Evolutionary conservation across 2,797 vertebrate species (phyloP).

Genomic region (Aselliscus stoliczkanus): DNA sequence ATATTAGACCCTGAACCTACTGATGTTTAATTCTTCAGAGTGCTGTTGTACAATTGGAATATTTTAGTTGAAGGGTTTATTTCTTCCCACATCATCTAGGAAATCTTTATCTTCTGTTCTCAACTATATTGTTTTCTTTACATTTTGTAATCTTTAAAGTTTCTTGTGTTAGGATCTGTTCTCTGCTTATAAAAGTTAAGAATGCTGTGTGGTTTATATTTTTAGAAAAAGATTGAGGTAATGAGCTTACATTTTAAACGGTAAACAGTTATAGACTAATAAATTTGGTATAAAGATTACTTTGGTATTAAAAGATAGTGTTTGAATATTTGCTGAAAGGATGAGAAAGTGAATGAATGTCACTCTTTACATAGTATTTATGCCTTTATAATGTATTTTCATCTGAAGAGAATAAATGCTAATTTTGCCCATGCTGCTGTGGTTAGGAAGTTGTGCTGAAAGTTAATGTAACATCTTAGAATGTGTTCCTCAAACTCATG

Average conservation of each 20-base stretch:
- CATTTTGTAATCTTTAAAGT: neutral
- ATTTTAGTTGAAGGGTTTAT: constrained; percentile 17
- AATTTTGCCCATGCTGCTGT: neutral
- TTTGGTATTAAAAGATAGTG: constrained; percentile 1
- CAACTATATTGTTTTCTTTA: neutral
- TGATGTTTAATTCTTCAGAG: neutral
- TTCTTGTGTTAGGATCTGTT: neutral
- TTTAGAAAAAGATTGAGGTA: neutral
- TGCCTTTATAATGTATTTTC: neutral
- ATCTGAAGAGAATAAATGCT: neutral
- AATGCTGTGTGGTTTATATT: neutral
- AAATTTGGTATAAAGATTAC: neutral
- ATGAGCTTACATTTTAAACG: neutral
- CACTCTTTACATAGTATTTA: neutral
- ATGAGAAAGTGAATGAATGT: neutral
- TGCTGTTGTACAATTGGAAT: neutral
- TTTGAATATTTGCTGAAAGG: neutral
- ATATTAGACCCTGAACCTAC: neutral
- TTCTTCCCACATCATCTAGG: neutral
- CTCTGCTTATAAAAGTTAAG: neutral
- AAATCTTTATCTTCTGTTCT: constrained; percentile 36
- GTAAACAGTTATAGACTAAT: neutral
- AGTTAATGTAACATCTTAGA: neutral
- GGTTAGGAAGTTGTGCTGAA: neutral
- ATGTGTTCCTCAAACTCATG: neutral